Evolutionary conservation across 30 jellyfish, hydroid and myxozoan species (phyloP), one percentile per base, ranked within the genome.

Genomic region (Morbakka virulenta): DNA sequence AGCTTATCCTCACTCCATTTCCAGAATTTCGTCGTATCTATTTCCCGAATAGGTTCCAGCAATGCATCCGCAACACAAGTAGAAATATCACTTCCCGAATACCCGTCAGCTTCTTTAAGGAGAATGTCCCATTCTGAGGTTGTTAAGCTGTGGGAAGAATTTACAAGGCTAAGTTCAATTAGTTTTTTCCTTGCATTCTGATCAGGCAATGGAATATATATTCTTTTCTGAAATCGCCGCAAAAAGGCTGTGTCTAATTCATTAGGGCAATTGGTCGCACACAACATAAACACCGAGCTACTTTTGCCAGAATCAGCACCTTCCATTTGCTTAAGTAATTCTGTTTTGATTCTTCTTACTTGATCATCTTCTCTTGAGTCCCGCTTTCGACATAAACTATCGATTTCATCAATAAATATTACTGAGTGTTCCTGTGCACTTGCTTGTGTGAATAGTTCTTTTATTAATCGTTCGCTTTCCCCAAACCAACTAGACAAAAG

Each of bases 181-280:
- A 92, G 86, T 20, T 92, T 93, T 32, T 62, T 80, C 23, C 98
- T 72, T 21, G 98, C 77, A 36, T 67, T 77, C 41, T 67, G 41
- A 41, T 85, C 94, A 17, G 98, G 98, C 25, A 92, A 73, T 22
- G 98, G 89, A 36, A 92, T 80, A 51, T 76, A 86, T 29, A 92
- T 92, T 26, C 98, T 57, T 52, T 92, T 92, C 74, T 86, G 94
- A 61, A 92, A 92, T 23, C 98, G 88, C 26, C 98, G 85, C 50
- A 92, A 67, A 48, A 92, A 92, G 21, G 98, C 98, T 0, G 95
- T 80, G 66, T 92, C 98, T 2, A 92, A 79, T 48, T 92, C 98
- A 96, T 96, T 85, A 0, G 98, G 98, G 50, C 98, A 85, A 57
- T 92, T 92, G 1, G 98, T 92, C 11, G 98, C 96, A 35, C 98